Conservation (phyloP, 2,888 invertebrate genomes). For the Perithous albicinctus region DNA sequence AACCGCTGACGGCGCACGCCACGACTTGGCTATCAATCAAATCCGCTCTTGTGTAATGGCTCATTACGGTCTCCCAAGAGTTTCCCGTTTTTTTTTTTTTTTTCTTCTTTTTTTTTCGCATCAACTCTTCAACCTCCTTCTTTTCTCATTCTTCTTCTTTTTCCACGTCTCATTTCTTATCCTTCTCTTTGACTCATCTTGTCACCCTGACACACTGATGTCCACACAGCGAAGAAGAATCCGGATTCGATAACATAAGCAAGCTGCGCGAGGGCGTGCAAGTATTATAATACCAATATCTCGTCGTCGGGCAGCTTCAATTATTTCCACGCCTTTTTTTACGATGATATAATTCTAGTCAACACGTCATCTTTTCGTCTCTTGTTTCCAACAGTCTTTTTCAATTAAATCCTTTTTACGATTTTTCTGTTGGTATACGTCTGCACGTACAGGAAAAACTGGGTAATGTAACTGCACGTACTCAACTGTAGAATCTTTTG, state of each 20-base stretch:
- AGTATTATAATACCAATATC: constrained; percentile 21
- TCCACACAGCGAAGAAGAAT: not conserved
- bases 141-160: not conserved
- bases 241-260: constrained; percentile 11
- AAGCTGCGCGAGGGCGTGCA: not conserved
- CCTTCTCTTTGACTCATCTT: constrained; percentile 11
- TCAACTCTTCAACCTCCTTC: not conserved
- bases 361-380: constrained; percentile 21
- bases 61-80: constrained; percentile 48
- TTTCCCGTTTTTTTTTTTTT: constrained; percentile 31
- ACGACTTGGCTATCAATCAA: constrained; percentile 51
- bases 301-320: not conserved
- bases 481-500: not conserved
- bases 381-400: constrained; percentile 30
- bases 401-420: constrained; percentile 41
- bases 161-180: not conserved
- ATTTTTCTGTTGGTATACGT: not conserved
- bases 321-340: constrained; percentile 23
- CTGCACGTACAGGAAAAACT: not conserved
- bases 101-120: no score
- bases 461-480: not conserved
- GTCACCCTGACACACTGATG: constrained; percentile 21
- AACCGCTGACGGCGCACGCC: constrained; percentile 33
- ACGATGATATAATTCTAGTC: constrained; percentile 36
- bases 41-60: constrained; percentile 38